Evolutionary conservation across 2,113 vertebrate genomes (phyloP).

Genomic region (Onychostoma macrolepis): DNA sequence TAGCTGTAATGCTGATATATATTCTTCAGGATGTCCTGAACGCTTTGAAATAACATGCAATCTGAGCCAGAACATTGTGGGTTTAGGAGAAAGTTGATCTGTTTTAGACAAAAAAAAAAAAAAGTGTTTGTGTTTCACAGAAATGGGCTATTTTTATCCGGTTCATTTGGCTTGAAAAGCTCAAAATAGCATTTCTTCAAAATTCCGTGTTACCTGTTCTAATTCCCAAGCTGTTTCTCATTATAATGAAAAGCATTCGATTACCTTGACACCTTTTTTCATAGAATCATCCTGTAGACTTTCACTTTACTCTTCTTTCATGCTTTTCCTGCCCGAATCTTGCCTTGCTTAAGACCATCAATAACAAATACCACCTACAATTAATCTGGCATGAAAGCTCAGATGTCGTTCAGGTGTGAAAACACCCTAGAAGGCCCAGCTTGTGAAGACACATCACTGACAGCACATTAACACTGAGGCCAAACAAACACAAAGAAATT

Average conservation of each 20-base stretch:
- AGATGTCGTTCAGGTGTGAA: neutral
- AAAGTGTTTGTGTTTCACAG: neutral
- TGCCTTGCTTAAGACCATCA: neutral
- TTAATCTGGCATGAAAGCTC: neutral
- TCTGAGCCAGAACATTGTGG: neutral
- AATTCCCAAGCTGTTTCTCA: constrained; percentile 14
- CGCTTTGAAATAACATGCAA: neutral
- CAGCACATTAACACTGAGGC: neutral
- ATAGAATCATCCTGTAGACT: neutral
- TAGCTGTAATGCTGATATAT: neutral
- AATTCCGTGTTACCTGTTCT: neutral
- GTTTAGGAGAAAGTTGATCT: neutral
- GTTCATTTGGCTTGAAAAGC: neutral
- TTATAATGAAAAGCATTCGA: neutral
- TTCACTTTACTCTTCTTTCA: neutral
- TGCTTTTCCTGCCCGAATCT: neutral
- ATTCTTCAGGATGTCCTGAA: neutral
- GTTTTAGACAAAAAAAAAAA: neutral
- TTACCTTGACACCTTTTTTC: neutral
- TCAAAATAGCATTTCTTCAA: constrained; percentile 6
- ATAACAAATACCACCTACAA: neutral
- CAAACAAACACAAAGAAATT: neutral
- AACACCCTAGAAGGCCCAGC: neutral
- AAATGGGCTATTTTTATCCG: neutral
- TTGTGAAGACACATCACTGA: constrained; percentile 3